phyloP scores from a whole-genome alignment of 2,888 invertebrate genomes.

The Anagyrus pseudococci region DNA sequence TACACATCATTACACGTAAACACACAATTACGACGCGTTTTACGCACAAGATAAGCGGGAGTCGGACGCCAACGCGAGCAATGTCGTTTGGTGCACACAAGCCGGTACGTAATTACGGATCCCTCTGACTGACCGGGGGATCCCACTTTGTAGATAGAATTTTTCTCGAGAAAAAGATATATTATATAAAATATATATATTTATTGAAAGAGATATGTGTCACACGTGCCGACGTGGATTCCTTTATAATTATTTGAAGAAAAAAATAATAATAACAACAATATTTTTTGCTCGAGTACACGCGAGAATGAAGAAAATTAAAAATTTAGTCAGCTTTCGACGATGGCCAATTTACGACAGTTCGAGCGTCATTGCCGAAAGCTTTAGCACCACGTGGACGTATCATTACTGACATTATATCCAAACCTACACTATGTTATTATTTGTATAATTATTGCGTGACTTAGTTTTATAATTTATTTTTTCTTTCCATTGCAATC shows the following conservation, averaged over 20 bases:
- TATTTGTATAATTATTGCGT: conserved; percentile 26
- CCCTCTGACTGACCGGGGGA: conserved; percentile 26
- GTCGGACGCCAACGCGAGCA: conserved; percentile 28
- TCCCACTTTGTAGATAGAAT: conserved; percentile 36
- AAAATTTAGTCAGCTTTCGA: conserved; percentile 5
- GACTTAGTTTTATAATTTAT: conserved; percentile 27
- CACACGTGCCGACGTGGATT: conserved; percentile 26
- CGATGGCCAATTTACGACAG: conserved; percentile 2
- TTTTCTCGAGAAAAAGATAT: conserved; percentile 23
- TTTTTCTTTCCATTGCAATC: conserved; percentile 34
- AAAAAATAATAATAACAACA: conserved; percentile 1
- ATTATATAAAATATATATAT: conserved; percentile 31
- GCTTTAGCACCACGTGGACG: conserved; percentile 7
- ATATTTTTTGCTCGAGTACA: conserved; percentile 7
- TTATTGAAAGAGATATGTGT: conserved; percentile 27
- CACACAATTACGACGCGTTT: conserved; percentile 13
- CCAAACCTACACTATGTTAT: conserved; percentile 24
- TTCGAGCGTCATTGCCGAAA: conserved; percentile 13
- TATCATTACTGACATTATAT: conserved; percentile 16
- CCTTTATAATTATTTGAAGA: conserved; percentile 10
- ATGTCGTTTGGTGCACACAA: conserved; percentile 6
- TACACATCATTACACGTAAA: conserved; percentile 21
- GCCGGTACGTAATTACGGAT: conserved; percentile 12
- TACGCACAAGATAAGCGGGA: conserved; percentile 20
- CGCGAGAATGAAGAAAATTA: too few relatives aligned